These are phyloP conservation scores for Slavum lentiscoides DNA, from an alignment of 2,888 invertebrate species.

Conservation along the genomic window DNA sequence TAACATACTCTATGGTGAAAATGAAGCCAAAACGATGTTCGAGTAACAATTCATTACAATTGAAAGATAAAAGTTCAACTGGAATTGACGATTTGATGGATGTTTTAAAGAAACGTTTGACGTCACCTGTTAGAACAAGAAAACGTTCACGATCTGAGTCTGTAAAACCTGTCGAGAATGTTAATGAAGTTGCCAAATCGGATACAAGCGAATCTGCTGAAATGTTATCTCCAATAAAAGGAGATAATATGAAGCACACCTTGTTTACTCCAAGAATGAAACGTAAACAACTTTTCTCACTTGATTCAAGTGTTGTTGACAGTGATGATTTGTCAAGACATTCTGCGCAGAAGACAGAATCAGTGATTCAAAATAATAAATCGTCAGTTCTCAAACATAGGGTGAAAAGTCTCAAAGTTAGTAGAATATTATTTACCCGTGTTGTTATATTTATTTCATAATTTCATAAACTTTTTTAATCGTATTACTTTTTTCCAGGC, in stretches of 20 bases:
- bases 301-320: background rate
- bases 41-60: slow-evolving; percentile 17
- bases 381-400: too few species aligned
- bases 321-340: background rate
- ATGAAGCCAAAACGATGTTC: slow-evolving; percentile 25
- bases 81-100: background rate
- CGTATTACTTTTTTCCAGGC: too few species aligned
- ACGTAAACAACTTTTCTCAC: background rate
- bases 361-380: background rate
- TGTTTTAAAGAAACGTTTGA: slow-evolving; percentile 14
- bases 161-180: background rate
- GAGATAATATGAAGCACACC: background rate
- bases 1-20: slow-evolving; percentile 27
- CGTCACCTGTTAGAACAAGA: background rate
- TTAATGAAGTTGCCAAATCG: background rate
- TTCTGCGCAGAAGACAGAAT: background rate
- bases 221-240: slow-evolving; percentile 11
- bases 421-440: too few species aligned
- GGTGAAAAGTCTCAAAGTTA: too few species aligned
- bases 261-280: slow-evolving; percentile 23
- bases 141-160: background rate
- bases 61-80: slow-evolving; percentile 3
- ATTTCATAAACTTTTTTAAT: too few species aligned
- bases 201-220: background rate
- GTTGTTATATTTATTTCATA: too few species aligned